phyloP scores from a whole-genome alignment of 92 coral and sea anemone genomes.

The Palythoa caribaeorum region DNA sequence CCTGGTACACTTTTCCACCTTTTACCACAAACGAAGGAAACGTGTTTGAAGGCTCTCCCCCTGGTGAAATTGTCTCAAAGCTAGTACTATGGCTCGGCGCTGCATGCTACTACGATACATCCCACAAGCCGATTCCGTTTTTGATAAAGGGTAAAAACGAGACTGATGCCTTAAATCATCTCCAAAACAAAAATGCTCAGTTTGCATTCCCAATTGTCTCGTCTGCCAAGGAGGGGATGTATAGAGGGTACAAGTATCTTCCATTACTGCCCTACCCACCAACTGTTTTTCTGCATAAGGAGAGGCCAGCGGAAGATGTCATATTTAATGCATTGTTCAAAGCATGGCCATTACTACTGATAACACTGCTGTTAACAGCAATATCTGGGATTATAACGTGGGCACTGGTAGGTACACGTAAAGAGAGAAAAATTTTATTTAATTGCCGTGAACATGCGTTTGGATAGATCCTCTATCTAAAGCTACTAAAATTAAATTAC shows the following conservation, averaged over 20 bases:
- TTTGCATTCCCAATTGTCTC: constrained; percentile 28
- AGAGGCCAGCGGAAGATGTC: neutral
- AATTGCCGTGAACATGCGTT: no score
- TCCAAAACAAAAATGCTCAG: neutral
- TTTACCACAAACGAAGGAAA: constrained; percentile 10
- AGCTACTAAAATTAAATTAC: no score
- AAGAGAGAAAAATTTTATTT: no score
- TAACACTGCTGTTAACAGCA: constrained; percentile 22
- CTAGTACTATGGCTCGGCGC: neutral
- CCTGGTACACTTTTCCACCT: constrained; percentile 36
- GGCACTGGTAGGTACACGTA: neutral
- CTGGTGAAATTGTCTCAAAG: constrained; percentile 34
- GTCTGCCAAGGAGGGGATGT: neutral
- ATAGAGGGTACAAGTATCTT: no score
- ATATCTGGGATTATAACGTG: neutral
- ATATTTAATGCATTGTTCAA: constrained; percentile 16
- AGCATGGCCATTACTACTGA: constrained; percentile 35
- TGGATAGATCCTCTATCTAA: no score
- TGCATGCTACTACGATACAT: neutral
- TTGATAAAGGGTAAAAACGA: constrained; percentile 10
- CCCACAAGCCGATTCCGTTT: neutral
- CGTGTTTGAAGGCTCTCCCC: constrained; percentile 3
- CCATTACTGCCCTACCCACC: no score
- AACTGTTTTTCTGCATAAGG: neutral
- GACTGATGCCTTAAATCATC: constrained; percentile 17